Conservation (phyloP, 2,888 invertebrate genomes). For the Dasypogon diadema region DNA sequence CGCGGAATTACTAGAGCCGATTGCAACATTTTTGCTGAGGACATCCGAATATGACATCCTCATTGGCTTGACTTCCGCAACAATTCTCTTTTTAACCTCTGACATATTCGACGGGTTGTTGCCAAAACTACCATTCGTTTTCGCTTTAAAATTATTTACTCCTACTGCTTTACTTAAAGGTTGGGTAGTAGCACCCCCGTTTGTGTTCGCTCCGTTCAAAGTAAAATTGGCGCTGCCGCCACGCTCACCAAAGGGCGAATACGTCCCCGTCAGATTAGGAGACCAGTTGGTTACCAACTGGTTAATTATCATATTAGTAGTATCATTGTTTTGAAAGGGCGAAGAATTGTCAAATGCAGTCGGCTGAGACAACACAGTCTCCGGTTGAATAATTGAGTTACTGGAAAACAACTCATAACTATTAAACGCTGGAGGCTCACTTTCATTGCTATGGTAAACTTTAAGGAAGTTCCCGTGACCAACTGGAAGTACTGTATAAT, state of each 20-base stretch:
- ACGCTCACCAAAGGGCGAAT: conserved; percentile 63
- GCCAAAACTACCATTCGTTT: conserved; percentile 59
- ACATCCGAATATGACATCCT: conserved; percentile 88
- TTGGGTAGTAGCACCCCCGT: background rate
- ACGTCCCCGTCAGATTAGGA: conserved; percentile 65
- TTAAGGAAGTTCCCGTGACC: conserved; percentile 67
- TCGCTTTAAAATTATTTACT: conserved; percentile 35
- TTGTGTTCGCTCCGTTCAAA: background rate
- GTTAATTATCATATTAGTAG: conserved; percentile 65
- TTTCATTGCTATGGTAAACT: conserved; percentile 63
- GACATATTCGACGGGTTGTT: conserved; percentile 49
- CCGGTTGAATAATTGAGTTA: conserved; percentile 62
- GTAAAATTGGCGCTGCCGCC: conserved; percentile 49
- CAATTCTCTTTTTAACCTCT: conserved; percentile 72
- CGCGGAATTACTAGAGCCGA: conserved; percentile 68
- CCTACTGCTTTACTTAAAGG: background rate
- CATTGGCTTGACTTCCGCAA: conserved; percentile 90
- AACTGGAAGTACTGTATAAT: conserved; percentile 66
- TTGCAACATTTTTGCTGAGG: conserved; percentile 73
- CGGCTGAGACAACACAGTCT: conserved; percentile 24
- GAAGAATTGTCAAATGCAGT: conserved; percentile 11
- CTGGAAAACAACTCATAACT: conserved; percentile 67
- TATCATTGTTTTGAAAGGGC: conserved; percentile 52
- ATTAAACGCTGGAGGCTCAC: conserved; percentile 60
- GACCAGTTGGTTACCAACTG: conserved; percentile 67